A percentile compares a stretch with the other conserved stretches of the same genome.
These are phyloP conservation scores for Agrochola macilenta DNA, from an alignment of 2,888 invertebrate genomes.

Conservation along the genomic window DNA sequence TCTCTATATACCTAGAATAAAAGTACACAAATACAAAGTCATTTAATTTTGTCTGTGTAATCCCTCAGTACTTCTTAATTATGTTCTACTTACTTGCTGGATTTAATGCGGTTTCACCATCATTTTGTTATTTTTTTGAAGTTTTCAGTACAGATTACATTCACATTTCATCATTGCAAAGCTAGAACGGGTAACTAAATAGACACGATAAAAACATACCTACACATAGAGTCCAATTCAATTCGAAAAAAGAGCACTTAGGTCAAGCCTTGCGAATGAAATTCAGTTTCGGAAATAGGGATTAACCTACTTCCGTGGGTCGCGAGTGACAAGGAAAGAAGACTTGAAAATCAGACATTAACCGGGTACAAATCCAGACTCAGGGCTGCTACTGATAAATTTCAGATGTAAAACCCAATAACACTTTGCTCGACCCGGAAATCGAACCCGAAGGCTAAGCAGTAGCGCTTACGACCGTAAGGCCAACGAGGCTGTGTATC, in stretches of 20 bases:
- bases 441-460: too few species aligned
- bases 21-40: too few species aligned
- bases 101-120: not conserved
- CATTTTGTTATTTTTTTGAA: not conserved
- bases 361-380: too few species aligned
- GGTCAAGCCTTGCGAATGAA: slow-evolving; percentile 3
- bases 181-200: not conserved
- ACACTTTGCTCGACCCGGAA: too few species aligned
- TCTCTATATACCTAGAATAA: too few species aligned
- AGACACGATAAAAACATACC: not conserved
- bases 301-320: slow-evolving; percentile 28
- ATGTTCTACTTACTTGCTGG: not conserved
- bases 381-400: too few species aligned
- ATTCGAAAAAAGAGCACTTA: slow-evolving; percentile 16
- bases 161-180: not conserved
- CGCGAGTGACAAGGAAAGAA: not conserved
- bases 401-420: too few species aligned
- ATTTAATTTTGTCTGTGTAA: not conserved
- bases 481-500: too few species aligned
- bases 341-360: not conserved
- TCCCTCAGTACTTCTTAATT: not conserved
- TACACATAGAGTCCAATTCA: not conserved
- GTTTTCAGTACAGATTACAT: too few species aligned
- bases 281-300: slow-evolving; percentile 31
- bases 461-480: too few species aligned